Conservation (phyloP, 1,140 invertebrate genomes). For the Ditylenchus dipsaci region DNA sequence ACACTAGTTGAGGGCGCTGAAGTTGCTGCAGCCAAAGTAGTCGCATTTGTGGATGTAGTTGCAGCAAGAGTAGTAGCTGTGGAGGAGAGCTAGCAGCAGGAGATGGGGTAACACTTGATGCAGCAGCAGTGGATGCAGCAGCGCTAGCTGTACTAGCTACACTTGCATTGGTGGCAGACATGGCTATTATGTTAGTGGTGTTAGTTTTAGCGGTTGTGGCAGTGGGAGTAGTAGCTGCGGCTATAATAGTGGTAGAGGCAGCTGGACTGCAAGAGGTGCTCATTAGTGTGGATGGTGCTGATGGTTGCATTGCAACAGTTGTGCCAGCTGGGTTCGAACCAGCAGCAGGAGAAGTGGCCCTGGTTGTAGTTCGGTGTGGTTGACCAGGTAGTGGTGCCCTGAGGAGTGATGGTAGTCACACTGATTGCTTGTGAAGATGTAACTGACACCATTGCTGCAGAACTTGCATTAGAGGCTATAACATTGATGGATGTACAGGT, state of each 20-base stretch:
- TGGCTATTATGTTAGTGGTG: not conserved
- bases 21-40: not conserved
- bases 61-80: not conserved
- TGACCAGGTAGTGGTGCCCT: not conserved
- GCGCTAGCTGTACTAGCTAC: not conserved
- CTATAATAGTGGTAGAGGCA: not conserved
- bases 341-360: not conserved
- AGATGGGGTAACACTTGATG: not conserved
- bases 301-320: no score
- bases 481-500: no score
- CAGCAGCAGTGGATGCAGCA: not conserved
- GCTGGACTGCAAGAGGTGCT: not conserved
- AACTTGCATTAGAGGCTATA: no score
- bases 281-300: no score
- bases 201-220: not conserved
- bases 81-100: not conserved
- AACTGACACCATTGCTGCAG: no score
- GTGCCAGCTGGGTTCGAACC: not conserved
- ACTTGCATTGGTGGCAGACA: not conserved
- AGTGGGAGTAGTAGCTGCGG: not conserved
- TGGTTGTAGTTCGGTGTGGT: not conserved
- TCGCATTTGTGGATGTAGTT: constrained; percentile 4
- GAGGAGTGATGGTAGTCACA: no score
- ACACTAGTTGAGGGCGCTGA: not conserved
- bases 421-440: no score